Evolutionary conservation across 1,140 invertebrate species (phyloP).

Genomic region (Idris sp.): DNA sequence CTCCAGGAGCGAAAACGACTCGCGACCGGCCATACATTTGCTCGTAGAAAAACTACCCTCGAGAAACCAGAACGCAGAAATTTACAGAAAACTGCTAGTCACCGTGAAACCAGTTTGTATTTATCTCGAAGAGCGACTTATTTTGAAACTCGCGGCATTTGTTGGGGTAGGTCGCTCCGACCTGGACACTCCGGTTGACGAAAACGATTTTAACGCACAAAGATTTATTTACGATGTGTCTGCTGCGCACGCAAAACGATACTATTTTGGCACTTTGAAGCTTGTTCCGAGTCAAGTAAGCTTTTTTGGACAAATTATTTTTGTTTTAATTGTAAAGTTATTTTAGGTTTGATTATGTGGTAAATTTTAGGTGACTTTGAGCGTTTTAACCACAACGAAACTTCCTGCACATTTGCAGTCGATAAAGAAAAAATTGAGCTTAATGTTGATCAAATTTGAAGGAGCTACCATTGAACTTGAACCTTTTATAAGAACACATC

Average conservation of each 20-base stretch:
- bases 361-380: slow-evolving; percentile 84
- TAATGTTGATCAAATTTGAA: slow-evolving; percentile 96
- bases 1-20: slow-evolving; percentile 72
- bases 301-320: background rate
- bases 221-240: slow-evolving; percentile 88
- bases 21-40: slow-evolving; percentile 82
- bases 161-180: slow-evolving; percentile 77
- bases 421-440: slow-evolving; percentile 91
- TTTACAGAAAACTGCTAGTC: slow-evolving; percentile 88
- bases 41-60: slow-evolving; percentile 84
- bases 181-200: slow-evolving; percentile 79
- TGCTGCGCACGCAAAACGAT: slow-evolving; percentile 88
- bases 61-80: slow-evolving; percentile 84
- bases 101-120: slow-evolving; percentile 90
- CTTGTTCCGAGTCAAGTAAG: slow-evolving; percentile 85
- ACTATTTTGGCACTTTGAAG: slow-evolving; percentile 93
- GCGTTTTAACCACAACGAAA: slow-evolving; percentile 90
- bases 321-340: slow-evolving; percentile 15
- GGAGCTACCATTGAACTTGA: slow-evolving; percentile 95
- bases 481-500: slow-evolving; percentile 89
- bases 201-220: slow-evolving; percentile 87
- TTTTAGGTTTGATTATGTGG: slow-evolving; percentile 7
- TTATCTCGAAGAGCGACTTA: slow-evolving; percentile 91
- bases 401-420: slow-evolving; percentile 85
- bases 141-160: slow-evolving; percentile 90